These are phyloP conservation scores for Drosophila takahashii DNA, from an alignment of 1,140 invertebrate genomes.

Conservation along the genomic window DNA sequence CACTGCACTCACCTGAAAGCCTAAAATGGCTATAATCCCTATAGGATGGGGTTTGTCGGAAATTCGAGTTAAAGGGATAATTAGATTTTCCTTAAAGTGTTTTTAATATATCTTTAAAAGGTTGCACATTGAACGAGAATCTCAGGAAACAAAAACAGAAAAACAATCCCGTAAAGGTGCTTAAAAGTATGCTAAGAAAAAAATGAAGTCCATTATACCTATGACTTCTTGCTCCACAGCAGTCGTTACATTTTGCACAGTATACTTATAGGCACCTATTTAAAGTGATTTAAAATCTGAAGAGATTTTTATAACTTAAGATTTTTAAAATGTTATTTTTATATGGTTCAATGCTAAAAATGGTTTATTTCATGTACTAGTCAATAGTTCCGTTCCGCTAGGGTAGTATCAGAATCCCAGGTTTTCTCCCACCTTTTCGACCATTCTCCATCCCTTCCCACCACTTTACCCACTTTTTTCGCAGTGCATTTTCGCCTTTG, in stretches of 20 bases:
- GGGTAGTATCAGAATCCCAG: not conserved
- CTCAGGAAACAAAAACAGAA: not conserved
- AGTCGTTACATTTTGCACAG: no score
- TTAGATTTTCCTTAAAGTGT: not conserved
- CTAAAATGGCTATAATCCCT: constrained; percentile 19
- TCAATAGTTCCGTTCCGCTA: no score
- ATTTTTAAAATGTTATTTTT: no score
- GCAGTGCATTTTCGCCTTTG: constrained; percentile 63
- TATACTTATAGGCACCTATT: no score
- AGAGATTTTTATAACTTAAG: no score
- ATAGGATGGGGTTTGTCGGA: constrained; percentile 6
- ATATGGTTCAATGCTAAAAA: no score
- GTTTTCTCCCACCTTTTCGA: not conserved
- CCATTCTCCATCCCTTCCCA: constrained; percentile 22
- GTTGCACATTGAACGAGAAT: not conserved
- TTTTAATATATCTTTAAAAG: not conserved
- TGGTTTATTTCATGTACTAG: not conserved
- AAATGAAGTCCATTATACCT: no score
- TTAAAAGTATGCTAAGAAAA: no score
- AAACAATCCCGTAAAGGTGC: no score
- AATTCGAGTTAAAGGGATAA: constrained; percentile 10
- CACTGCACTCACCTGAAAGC: constrained; percentile 51
- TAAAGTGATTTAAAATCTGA: no score
- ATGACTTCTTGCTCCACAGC: no score
- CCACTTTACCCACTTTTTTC: constrained; percentile 40